A percentile compares a stretch with the other conserved stretches of the same genome.
Evolutionary conservation across 2,113 vertebrate genomes (phyloP).

Genomic region (Podocnemis expansa): DNA sequence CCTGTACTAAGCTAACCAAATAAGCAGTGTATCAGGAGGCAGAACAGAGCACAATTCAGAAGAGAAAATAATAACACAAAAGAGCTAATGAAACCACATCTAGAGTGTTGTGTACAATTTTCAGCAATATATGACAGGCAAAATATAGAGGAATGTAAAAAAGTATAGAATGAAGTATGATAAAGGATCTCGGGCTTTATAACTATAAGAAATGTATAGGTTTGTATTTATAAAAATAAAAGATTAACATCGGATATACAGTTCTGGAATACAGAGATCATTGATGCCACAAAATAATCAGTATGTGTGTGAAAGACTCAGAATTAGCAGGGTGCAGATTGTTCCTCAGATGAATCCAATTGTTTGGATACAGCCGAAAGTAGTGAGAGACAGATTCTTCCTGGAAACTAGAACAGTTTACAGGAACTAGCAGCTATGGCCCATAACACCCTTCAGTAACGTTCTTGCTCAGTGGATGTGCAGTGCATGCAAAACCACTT

Average conservation of each 20-base stretch:
- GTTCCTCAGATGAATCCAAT: neutral
- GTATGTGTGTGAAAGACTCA: neutral
- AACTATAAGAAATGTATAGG: neutral
- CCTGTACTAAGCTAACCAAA: neutral
- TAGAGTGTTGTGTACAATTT: neutral
- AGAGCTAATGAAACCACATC: neutral
- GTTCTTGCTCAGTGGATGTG: neutral
- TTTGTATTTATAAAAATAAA: neutral
- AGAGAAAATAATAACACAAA: neutral
- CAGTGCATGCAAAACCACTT: fast-evolving
- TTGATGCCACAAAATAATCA: neutral
- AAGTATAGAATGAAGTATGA: neutral
- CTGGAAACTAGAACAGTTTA: neutral
- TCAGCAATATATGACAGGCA: fast-evolving
- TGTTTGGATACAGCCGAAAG: fast-evolving
- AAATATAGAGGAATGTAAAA: neutral
- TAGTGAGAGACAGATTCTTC: neutral
- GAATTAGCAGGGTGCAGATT: neutral
- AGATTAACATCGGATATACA: neutral
- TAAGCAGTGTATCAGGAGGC: fast-evolving
- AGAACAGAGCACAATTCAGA: neutral
- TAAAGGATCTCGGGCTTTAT: neutral
- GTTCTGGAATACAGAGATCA: neutral
- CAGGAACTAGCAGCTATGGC: neutral
- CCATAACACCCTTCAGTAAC: neutral